Conservation (phyloP, 2,797 vertebrate species). For the Poecilia velifera region DNA sequence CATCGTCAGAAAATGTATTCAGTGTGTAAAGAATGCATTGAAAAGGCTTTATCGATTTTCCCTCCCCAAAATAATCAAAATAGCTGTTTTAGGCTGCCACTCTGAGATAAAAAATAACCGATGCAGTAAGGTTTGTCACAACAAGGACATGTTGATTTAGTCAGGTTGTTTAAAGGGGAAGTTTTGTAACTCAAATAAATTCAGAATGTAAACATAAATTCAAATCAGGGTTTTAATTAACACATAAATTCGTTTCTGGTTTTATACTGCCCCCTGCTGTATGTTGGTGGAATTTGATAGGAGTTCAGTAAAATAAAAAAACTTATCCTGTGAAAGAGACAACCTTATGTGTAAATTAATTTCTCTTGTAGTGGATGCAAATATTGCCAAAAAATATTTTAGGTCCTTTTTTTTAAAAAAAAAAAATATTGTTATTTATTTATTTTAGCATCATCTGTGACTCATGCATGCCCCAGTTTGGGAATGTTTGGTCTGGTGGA, state of each 20-base stretch:
- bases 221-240: background rate
- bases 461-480: background rate
- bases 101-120: conserved; percentile 11
- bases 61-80: background rate
- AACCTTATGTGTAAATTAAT: background rate
- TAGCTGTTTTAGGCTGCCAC: background rate
- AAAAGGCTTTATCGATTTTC: background rate
- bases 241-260: conserved; percentile 41
- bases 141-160: conserved; percentile 20
- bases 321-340: background rate
- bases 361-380: background rate
- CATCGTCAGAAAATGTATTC: conserved; percentile 21
- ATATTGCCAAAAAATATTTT: background rate
- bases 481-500: background rate
- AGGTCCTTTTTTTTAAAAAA: too few relatives aligned
- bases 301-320: background rate
- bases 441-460: background rate
- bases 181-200: background rate
- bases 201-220: background rate
- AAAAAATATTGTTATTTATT: background rate
- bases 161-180: conserved; percentile 9
- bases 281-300: background rate
- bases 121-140: conserved; percentile 51
- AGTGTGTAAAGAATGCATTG: conserved; percentile 7
- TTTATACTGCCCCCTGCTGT: conserved; percentile 74